A percentile compares a stretch with the other conserved stretches of the same genome.
Conservation (phyloP, 2,888 invertebrate genomes). For the Lithophane ornitopus region DNA sequence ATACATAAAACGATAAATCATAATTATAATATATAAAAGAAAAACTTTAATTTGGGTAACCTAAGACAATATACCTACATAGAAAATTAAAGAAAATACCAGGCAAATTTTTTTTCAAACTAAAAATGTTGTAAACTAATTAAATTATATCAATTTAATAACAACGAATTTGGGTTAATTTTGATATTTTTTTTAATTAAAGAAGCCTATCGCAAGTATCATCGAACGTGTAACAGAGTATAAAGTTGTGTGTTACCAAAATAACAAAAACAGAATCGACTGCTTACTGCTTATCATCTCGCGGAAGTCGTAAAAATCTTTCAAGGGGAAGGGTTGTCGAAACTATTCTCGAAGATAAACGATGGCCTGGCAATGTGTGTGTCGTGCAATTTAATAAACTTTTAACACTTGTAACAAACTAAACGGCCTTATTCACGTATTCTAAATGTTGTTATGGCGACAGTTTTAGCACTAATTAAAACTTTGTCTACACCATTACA, state of each 20-base stretch:
- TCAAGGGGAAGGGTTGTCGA: conserved; percentile 42
- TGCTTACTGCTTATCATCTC: conserved; percentile 45
- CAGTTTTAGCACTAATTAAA: conserved; percentile 49
- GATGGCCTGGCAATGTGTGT: conserved; percentile 26
- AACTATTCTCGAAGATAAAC: conserved; percentile 52
- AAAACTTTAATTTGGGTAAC: not conserved
- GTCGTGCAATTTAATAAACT: conserved; percentile 45
- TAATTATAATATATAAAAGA: not conserved
- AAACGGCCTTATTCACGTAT: conserved; percentile 4
- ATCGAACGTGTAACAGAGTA: not conserved
- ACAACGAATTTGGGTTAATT: too few species aligned
- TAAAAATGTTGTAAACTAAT: too few species aligned
- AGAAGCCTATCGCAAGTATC: not conserved
- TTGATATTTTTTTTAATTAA: not conserved
- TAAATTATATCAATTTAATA: too few species aligned
- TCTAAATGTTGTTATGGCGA: conserved; percentile 34
- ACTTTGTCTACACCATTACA: conserved; percentile 37
- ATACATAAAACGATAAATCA: not conserved
- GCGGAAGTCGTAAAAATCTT: conserved; percentile 46
- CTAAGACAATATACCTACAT: not conserved
- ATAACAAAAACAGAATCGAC: conserved; percentile 19
- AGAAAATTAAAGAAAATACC: not conserved
- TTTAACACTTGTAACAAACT: conserved; percentile 34
- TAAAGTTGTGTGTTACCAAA: conserved; percentile 6
- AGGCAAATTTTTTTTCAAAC: too few species aligned